A percentile compares a stretch with the other conserved stretches of the same genome.
phyloP scores from a whole-genome alignment of 2,113 vertebrate species.

The Alaudala cheleensis region DNA sequence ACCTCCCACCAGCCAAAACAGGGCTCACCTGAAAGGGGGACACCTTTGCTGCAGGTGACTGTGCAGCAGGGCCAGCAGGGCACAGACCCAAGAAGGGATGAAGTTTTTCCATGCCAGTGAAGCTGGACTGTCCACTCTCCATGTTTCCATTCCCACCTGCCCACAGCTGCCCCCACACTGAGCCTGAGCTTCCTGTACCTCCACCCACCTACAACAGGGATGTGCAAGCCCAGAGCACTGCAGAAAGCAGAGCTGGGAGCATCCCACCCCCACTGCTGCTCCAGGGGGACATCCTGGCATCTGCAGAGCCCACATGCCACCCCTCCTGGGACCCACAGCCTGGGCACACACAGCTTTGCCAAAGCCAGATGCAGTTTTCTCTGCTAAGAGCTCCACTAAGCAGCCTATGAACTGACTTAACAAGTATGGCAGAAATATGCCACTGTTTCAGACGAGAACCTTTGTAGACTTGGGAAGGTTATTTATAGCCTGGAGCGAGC shows the following conservation, averaged over 20 bases:
- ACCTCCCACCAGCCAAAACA: not conserved
- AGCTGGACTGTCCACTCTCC: fast-evolving
- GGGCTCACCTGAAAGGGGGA: fast-evolving
- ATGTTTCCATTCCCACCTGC: fast-evolving
- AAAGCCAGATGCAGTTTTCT: not conserved
- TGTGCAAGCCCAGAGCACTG: not conserved
- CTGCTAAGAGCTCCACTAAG: not conserved
- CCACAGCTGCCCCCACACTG: not conserved
- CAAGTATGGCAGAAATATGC: constrained; percentile 30
- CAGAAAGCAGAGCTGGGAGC: not conserved
- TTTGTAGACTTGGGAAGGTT: constrained; percentile 40
- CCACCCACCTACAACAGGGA: not conserved
- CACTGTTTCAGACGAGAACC: not conserved
- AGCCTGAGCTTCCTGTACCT: not conserved
- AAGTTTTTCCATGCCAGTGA: not conserved
- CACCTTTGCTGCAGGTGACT: not conserved
- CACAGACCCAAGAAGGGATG: not conserved
- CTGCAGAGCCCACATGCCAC: not conserved
- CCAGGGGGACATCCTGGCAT: not conserved
- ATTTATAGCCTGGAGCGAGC: constrained; percentile 50
- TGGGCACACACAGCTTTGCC: not conserved
- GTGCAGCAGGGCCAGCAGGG: not conserved
- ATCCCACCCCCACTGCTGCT: not conserved
- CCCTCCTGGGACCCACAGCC: not conserved
- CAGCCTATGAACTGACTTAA: not conserved